Evolutionary conservation across 2,888 invertebrate genomes (phyloP).

Genomic region (Drosophila meridionalis): DNA sequence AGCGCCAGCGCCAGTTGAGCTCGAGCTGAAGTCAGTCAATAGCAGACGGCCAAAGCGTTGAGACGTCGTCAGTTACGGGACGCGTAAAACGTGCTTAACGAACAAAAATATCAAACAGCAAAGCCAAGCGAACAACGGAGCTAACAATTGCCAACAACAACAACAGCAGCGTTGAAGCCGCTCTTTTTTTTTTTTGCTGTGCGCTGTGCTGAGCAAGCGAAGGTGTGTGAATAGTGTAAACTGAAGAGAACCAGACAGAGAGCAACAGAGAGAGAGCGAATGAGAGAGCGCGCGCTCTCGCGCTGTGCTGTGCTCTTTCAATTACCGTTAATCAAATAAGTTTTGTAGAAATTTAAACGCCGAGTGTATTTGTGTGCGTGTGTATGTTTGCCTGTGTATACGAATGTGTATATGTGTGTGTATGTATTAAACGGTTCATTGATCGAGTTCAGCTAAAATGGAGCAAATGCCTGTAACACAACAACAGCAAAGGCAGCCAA

Average conservation of each 20-base stretch:
- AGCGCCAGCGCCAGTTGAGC: conserved; percentile 34
- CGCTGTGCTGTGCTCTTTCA: conserved; percentile 47
- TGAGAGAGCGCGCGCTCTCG: conserved; percentile 6
- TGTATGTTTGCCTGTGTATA: conserved; percentile 1
- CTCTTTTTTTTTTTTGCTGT: conserved; percentile 60
- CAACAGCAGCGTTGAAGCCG: conserved; percentile 27
- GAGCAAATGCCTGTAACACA: conserved; percentile 64
- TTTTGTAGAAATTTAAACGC: conserved; percentile 80
- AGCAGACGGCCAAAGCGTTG: conserved; percentile 71
- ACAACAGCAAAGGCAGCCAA: conserved; percentile 45
- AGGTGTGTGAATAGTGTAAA: conserved; percentile 55
- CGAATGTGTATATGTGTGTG: conserved; percentile 24
- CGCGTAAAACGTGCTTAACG: conserved; percentile 33
- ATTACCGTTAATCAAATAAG: conserved; percentile 80
- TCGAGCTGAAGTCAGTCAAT: conserved; percentile 68
- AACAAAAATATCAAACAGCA: conserved; percentile 21
- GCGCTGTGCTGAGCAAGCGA: conserved; percentile 35
- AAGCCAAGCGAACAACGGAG: conserved; percentile 23
- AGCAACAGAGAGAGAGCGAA: not conserved
- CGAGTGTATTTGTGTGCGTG: conserved; percentile 20
- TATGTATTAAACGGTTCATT: conserved; percentile 74
- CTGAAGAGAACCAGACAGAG: conserved; percentile 17
- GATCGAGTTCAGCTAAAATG: conserved; percentile 75
- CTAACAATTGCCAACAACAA: conserved; percentile 19
- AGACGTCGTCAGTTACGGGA: conserved; percentile 56